Evolutionary conservation across 2,888 invertebrate species (phyloP).

Genomic region (Drosophila dives): DNA sequence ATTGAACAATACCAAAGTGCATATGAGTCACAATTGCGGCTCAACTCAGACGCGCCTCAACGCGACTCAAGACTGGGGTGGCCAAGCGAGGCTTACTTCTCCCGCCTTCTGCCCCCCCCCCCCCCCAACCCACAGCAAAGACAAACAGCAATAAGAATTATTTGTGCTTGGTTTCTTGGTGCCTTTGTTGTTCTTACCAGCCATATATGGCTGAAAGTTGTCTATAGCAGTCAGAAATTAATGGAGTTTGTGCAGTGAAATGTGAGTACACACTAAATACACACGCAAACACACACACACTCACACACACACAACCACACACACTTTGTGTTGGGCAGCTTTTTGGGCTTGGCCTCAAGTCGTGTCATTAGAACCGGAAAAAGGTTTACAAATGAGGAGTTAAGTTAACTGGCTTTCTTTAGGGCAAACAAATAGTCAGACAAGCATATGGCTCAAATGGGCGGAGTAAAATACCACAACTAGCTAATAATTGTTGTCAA

Average conservation of each 20-base stretch:
- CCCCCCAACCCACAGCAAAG: slow-evolving; percentile 11
- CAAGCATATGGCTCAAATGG: slow-evolving; percentile 20
- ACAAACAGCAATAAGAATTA: slow-evolving; percentile 58
- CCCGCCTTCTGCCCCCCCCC: not conserved
- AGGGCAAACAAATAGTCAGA: slow-evolving; percentile 37
- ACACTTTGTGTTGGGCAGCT: slow-evolving; percentile 26
- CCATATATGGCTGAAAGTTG: slow-evolving; percentile 54
- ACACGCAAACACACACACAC: not conserved
- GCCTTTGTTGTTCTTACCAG: slow-evolving; percentile 51
- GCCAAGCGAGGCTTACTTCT: slow-evolving; percentile 1
- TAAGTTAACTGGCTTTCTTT: slow-evolving; percentile 62
- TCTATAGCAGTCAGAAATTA: slow-evolving; percentile 57
- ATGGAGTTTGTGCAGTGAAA: slow-evolving; percentile 62
- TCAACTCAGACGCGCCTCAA: slow-evolving; percentile 13
- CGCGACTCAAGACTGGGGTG: slow-evolving; percentile 20
- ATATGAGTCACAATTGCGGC: slow-evolving; percentile 57
- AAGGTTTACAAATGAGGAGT: slow-evolving; percentile 58
- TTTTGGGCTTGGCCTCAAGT: slow-evolving; percentile 54
- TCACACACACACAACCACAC: not conserved
- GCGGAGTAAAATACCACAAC: slow-evolving; percentile 41
- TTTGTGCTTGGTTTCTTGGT: slow-evolving; percentile 47
- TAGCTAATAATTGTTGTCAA: slow-evolving; percentile 53
- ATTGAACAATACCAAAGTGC: slow-evolving; percentile 67
- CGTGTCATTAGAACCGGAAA: slow-evolving; percentile 67
- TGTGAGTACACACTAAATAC: slow-evolving; percentile 38